A percentile compares a stretch with the other conserved stretches of the same genome.
These are phyloP conservation scores for Laticauda colubrina DNA, from an alignment of 2,113 vertebrate species.

Conservation along the genomic window DNA sequence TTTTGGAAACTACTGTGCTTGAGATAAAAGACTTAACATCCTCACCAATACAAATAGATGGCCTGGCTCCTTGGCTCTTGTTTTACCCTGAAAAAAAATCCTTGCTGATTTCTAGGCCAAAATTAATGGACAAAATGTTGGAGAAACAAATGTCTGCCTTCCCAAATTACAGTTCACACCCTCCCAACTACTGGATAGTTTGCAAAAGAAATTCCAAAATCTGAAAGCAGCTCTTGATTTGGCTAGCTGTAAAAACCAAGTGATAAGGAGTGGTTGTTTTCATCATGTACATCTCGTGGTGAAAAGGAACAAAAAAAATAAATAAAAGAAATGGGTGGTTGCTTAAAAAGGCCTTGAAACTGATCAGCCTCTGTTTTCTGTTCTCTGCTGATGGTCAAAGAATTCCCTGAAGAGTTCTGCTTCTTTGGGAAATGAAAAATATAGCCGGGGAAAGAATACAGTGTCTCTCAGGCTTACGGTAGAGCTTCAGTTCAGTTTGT, in stretches of 20 bases:
- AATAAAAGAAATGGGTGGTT: not conserved
- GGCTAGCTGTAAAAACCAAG: not conserved
- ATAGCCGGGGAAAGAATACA: not conserved
- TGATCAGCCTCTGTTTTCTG: not conserved
- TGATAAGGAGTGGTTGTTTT: not conserved
- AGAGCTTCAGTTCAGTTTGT: not conserved
- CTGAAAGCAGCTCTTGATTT: not conserved
- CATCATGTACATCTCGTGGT: not conserved
- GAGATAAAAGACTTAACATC: not conserved
- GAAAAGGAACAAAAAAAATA: not conserved
- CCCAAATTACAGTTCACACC: not conserved
- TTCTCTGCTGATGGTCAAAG: not conserved
- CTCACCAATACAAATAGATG: not conserved
- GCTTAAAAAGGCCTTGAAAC: not conserved
- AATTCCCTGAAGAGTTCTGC: not conserved
- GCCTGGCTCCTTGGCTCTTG: not conserved
- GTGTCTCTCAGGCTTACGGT: not conserved
- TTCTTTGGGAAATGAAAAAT: not conserved
- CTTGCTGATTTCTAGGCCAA: not conserved
- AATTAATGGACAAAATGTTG: not conserved
- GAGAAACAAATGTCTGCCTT: not conserved
- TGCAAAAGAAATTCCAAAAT: not conserved
- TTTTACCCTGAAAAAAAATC: not conserved
- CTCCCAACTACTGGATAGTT: not conserved
- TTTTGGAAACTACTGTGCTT: not conserved